phyloP scores from a whole-genome alignment of 2,797 vertebrate species.

The Ara ararauna region DNA sequence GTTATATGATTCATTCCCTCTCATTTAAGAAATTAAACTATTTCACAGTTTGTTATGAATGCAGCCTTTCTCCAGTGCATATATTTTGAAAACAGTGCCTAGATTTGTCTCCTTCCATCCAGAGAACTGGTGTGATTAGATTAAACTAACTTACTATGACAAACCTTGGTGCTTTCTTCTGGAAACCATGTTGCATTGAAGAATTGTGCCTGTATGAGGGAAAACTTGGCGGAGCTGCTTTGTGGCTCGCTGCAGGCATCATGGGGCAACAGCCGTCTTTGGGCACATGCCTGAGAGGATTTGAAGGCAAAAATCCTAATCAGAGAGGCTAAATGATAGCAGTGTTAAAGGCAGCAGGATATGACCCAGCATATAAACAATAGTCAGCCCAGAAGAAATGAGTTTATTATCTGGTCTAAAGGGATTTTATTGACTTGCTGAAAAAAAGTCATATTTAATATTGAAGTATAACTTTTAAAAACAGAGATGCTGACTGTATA shows the following conservation, averaged over 20 bases:
- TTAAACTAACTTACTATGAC: not conserved
- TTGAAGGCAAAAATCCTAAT: not conserved
- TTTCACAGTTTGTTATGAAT: rapidly evolving
- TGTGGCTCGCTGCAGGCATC: not conserved
- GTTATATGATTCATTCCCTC: not conserved
- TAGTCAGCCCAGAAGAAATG: conserved; percentile 30
- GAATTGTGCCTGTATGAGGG: not conserved
- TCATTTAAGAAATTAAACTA: not conserved
- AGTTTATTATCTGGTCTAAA: conserved; percentile 51
- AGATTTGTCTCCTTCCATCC: not conserved
- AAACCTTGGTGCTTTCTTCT: not conserved
- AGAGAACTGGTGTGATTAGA: not conserved
- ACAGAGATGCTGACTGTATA: conserved; percentile 67
- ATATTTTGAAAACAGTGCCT: rapidly evolving
- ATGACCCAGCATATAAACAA: not conserved
- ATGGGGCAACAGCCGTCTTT: rapidly evolving
- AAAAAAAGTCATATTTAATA: conserved; percentile 52
- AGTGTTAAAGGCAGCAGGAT: not conserved
- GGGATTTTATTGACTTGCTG: conserved; percentile 52
- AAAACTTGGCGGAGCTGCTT: not conserved
- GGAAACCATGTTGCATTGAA: not conserved
- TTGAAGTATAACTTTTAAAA: conserved; percentile 64
- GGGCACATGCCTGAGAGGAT: not conserved
- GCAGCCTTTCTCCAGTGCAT: not conserved
- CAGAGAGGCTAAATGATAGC: not conserved